phyloP scores from a whole-genome alignment of 2,888 invertebrate species.

The Eumerus sabulonum region DNA sequence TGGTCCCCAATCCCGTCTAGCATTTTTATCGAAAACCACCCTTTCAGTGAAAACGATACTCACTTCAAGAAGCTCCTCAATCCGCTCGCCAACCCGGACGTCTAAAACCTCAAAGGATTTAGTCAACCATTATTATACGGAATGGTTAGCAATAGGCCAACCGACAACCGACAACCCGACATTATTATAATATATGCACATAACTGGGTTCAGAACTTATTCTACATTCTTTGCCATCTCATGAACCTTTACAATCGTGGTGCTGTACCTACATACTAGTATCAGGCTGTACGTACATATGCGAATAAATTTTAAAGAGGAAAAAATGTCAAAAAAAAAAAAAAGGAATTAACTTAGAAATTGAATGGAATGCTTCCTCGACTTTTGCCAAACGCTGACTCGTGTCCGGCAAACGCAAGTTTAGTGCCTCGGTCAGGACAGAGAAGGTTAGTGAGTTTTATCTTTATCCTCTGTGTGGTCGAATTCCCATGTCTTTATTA shows the following conservation, averaged over 20 bases:
- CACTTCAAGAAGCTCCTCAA: slow-evolving; percentile 22
- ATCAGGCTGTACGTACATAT: neutral
- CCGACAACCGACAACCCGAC: slow-evolving; percentile 61
- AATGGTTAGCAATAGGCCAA: slow-evolving; percentile 68
- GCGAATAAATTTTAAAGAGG: slow-evolving; percentile 13
- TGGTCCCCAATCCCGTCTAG: slow-evolving; percentile 61
- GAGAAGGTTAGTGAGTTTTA: slow-evolving; percentile 71
- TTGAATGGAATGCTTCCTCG: slow-evolving; percentile 19
- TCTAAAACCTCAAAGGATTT: slow-evolving; percentile 65
- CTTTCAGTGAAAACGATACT: slow-evolving; percentile 55
- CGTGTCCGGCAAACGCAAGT: slow-evolving; percentile 6
- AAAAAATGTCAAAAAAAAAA: slow-evolving; percentile 37
- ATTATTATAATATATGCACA: slow-evolving; percentile 64
- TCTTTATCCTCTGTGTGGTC: slow-evolving; percentile 70
- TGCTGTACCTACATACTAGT: slow-evolving; percentile 24
- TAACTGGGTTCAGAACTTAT: slow-evolving; percentile 39
- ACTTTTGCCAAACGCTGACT: slow-evolving; percentile 31
- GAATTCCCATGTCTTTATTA: slow-evolving; percentile 71
- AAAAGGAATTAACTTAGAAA: slow-evolving; percentile 8
- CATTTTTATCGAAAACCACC: slow-evolving; percentile 43
- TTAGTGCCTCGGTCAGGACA: slow-evolving; percentile 7
- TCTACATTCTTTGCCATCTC: slow-evolving; percentile 7
- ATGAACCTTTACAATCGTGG: neutral
- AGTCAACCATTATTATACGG: slow-evolving; percentile 68
- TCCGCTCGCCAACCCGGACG: neutral